Evolutionary conservation across 2,797 vertebrate genomes (phyloP).

Genomic region (Linurgus olivaceus): DNA sequence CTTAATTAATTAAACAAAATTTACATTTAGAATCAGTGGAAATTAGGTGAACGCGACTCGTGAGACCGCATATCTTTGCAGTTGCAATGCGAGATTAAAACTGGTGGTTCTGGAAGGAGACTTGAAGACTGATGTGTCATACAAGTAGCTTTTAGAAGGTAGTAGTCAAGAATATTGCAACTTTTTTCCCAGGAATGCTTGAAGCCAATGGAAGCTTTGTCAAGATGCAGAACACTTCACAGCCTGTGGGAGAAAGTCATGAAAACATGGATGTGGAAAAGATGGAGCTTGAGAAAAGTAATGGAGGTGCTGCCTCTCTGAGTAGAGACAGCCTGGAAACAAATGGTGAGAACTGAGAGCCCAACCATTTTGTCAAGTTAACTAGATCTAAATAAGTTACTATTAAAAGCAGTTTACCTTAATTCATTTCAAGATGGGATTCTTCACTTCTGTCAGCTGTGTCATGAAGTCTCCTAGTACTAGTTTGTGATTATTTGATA

Average conservation of each 20-base stretch:
- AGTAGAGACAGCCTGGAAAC: slow-evolving; percentile 79
- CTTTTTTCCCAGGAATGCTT: slow-evolving; percentile 44
- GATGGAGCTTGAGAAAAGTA: slow-evolving; percentile 53
- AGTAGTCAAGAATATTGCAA: neutral
- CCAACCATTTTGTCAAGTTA: neutral
- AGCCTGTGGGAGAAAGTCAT: slow-evolving; percentile 68
- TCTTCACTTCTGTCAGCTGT: neutral
- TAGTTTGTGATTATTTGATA: neutral
- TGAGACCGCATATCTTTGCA: neutral
- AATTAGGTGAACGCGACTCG: neutral
- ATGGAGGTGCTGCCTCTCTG: slow-evolving; percentile 54
- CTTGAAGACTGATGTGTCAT: neutral
- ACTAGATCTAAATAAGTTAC: neutral
- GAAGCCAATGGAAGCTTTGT: slow-evolving; percentile 64
- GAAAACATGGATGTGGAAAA: slow-evolving; percentile 64
- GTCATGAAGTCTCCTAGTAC: neutral
- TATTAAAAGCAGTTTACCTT: neutral
- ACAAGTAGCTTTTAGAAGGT: neutral
- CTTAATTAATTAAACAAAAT: neutral
- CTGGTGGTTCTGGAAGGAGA: neutral
- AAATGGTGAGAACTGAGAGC: slow-evolving; percentile 77
- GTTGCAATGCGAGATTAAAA: neutral
- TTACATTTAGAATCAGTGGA: neutral
- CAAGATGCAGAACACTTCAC: slow-evolving; percentile 77
- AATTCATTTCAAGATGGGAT: neutral